Conservation (phyloP, 1,140 invertebrate genomes). For the Zaprionus davidi region DNA sequence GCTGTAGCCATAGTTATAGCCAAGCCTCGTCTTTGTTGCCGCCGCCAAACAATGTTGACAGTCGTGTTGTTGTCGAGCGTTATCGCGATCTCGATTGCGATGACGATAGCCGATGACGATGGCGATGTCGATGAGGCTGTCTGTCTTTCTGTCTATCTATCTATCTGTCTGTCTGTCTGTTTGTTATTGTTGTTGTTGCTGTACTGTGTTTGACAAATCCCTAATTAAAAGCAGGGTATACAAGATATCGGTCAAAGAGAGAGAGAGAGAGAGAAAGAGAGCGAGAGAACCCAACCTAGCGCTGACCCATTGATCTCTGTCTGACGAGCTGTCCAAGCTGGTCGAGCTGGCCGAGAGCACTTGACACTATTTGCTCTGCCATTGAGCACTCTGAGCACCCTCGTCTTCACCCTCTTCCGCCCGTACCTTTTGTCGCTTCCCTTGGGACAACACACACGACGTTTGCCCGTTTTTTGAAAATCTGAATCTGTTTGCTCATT, state of each 20-base stretch:
- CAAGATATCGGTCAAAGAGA: conserved; percentile 10
- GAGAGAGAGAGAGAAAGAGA: too few relatives aligned
- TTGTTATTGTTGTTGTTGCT: conserved; percentile 13
- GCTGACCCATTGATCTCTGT: conserved; percentile 6
- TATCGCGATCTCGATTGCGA: conserved; percentile 57
- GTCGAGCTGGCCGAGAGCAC: conserved; percentile 29
- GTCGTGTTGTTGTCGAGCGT: conserved; percentile 43
- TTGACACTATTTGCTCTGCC: conserved; percentile 67
- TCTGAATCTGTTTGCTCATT: conserved; percentile 52
- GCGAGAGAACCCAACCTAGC: neutral
- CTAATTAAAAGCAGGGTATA: conserved; percentile 69
- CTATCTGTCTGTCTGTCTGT: neutral
- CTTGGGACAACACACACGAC: conserved; percentile 28
- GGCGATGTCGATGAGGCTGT: conserved; percentile 46
- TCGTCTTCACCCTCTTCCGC: neutral
- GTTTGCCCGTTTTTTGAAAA: conserved; percentile 28
- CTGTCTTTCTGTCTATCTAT: conserved; percentile 47
- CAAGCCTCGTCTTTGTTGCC: conserved; percentile 50
- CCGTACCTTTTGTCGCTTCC: conserved; percentile 24
- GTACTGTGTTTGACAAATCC: conserved; percentile 60
- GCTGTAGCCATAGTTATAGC: conserved; percentile 29
- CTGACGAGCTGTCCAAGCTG: neutral
- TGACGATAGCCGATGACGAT: conserved; percentile 48
- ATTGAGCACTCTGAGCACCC: conserved; percentile 50
- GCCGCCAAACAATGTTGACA: conserved; percentile 68